A percentile compares a stretch with the other conserved stretches of the same genome.
Conservation (phyloP, 37 sponge, comb jelly and placozoan genomes). For the Eunapius fragilis region DNA sequence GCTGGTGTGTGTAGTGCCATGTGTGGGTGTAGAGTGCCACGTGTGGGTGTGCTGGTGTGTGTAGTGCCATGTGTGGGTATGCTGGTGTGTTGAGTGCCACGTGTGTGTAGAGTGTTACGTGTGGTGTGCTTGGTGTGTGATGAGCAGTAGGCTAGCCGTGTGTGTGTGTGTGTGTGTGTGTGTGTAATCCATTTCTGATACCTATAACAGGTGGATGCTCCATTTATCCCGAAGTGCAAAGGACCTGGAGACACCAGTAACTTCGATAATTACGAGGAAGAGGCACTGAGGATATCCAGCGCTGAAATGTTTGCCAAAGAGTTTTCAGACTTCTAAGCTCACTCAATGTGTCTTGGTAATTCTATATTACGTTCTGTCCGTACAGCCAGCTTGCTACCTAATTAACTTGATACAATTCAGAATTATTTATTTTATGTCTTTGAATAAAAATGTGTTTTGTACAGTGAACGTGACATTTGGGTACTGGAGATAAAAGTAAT, state of each 20-base stretch:
- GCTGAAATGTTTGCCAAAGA: constrained; percentile 92
- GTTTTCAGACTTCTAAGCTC: constrained; percentile 90
- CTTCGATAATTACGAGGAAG: constrained; percentile 99
- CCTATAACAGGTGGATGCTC: constrained; percentile 91
- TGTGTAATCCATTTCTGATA: neutral
- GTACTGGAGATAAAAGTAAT: too few species aligned
- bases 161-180: neutral
- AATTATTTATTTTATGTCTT: neutral
- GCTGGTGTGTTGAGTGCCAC: too few species aligned
- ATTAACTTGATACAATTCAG: neutral
- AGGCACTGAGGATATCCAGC: constrained; percentile 82
- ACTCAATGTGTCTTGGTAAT: neutral
- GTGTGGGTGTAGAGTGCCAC: too few species aligned
- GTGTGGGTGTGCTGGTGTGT: too few species aligned
- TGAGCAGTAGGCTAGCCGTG: too few species aligned
- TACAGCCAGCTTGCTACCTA: neutral
- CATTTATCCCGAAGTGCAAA: constrained; percentile 95
- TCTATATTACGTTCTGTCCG: too few species aligned
- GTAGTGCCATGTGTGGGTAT: too few species aligned
- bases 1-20: too few species aligned
- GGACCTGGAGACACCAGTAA: constrained; percentile 97
- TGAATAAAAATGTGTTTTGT: neutral
- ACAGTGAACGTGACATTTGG: neutral
- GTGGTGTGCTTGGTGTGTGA: too few species aligned
- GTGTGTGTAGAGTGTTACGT: constrained; percentile 1